Conservation (phyloP, 2,888 invertebrate genomes). For the Hirtodrosophila trivittata region DNA sequence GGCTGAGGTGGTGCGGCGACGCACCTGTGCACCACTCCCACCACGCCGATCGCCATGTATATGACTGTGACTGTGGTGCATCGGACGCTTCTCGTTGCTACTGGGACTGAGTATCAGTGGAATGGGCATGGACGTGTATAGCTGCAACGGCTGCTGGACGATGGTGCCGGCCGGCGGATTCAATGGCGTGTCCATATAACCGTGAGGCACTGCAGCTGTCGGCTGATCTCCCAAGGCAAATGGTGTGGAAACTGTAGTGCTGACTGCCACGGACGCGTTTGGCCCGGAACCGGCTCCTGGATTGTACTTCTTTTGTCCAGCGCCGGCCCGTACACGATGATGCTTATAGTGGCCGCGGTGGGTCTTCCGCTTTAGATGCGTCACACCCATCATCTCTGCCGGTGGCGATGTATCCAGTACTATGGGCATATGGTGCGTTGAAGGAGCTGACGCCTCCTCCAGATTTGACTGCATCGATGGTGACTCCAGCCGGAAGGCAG, state of each 20-base stretch:
- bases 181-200: conserved; percentile 71
- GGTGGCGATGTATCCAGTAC: conserved; percentile 66
- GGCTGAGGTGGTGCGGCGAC: conserved; percentile 72
- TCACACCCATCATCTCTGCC: conserved; percentile 34
- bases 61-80: conserved; percentile 69
- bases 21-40: conserved; percentile 50
- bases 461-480: conserved; percentile 39
- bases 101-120: conserved; percentile 80
- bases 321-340: conserved; percentile 59
- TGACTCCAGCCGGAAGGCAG: conserved; percentile 64
- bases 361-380: conserved; percentile 68
- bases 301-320: conserved; percentile 35
- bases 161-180: conserved; percentile 76
- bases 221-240: conserved; percentile 41
- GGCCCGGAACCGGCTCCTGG: background rate
- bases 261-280: background rate
- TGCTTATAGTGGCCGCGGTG: conserved; percentile 80
- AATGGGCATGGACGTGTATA: conserved; percentile 81
- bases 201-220: conserved; percentile 46
- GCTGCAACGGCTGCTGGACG: conserved; percentile 65
- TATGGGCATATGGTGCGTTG: conserved; percentile 62
- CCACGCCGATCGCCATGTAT: conserved; percentile 61
- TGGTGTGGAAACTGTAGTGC: conserved; percentile 18
- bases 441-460: conserved; percentile 25
- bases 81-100: conserved; percentile 76